phyloP scores from a whole-genome alignment of 2,797 vertebrate genomes.

The Kryptopterus vitreolus region DNA sequence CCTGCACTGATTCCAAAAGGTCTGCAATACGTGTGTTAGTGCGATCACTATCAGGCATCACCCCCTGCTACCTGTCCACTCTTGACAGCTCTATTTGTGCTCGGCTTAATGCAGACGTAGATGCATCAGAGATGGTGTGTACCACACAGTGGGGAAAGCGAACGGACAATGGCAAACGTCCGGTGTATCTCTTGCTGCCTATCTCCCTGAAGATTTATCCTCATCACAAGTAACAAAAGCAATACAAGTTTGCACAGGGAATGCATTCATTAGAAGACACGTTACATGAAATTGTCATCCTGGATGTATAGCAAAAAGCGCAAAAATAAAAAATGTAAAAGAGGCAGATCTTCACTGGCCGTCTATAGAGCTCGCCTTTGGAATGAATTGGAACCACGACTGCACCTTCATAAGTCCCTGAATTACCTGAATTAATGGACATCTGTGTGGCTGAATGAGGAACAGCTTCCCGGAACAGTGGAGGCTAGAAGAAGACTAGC shows the following conservation, averaged over 20 bases:
- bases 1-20: constrained; percentile 24
- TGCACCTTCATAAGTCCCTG: no score
- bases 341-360: no score
- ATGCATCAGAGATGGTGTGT: constrained; percentile 34
- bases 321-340: no score
- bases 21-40: constrained; percentile 46
- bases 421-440: no score
- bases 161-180: constrained; percentile 45
- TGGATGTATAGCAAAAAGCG: neutral
- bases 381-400: no score
- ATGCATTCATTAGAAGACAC: neutral
- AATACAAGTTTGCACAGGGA: constrained; percentile 3
- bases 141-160: constrained; percentile 8
- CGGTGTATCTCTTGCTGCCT: neutral
- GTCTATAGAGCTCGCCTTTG: no score
- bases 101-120: constrained; percentile 47
- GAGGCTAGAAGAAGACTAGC: no score
- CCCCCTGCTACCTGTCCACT: constrained; percentile 30
- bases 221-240: neutral
- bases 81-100: constrained; percentile 66
- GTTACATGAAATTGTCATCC: neutral
- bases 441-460: no score
- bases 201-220: constrained; percentile 13
- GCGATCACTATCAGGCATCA: constrained; percentile 46
- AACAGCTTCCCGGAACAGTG: no score